Base-by-base conservation (phyloP, 1,140 invertebrate species). In the Orchestia grillus region DNA sequence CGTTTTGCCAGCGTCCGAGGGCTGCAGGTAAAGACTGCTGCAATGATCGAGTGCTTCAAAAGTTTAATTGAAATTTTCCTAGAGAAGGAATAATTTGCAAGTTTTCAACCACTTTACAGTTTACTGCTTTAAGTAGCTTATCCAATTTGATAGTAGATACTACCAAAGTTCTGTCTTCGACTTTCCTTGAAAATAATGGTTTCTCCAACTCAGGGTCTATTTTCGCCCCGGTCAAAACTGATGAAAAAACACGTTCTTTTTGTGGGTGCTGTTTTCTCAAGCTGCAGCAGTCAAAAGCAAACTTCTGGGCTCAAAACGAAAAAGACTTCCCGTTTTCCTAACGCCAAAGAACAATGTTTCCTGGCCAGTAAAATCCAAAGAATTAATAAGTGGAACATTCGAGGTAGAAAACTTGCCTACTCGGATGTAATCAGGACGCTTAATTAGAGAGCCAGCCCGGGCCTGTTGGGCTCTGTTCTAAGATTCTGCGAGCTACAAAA, bases 381-480 rank as follows among this genome's bases (percentile, higher is more conserved):
- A 94, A 94, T 94, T 94, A 94, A 94, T 94, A 94, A 94, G 92
- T 47, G 44, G 43, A 44, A n/a, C 44, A 44, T 44, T 94, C 41
- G 43, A 94, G 92, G 92, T 94, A 47, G 92, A 94, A 94, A 94
- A 94, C 92, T 94, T 94, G 90, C 43, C 92, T 94, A 94, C 92
- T 94, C 16, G 92, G 92, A 94, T 94, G 92, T 94, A 94, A 94
- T 94, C 44, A 94, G 92, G 92, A 16, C 36, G 92, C 92, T 94
- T 94, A 94, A 94, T 94, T 94, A 94, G 44, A 28, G 92, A 94
- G 23, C 15, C 44, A 94, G 44, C n/a, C 92, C 6, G 44, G 92
- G 44, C 4, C 44, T 94, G 43, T 11, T 4, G 44, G 43, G 8
- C 92, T 6, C 92, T 19, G 47, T 94, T 44, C 92, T 94, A 44